These are phyloP conservation scores for Papilio elwesi DNA, from an alignment of 2,888 invertebrate species.

Conservation along the genomic window DNA sequence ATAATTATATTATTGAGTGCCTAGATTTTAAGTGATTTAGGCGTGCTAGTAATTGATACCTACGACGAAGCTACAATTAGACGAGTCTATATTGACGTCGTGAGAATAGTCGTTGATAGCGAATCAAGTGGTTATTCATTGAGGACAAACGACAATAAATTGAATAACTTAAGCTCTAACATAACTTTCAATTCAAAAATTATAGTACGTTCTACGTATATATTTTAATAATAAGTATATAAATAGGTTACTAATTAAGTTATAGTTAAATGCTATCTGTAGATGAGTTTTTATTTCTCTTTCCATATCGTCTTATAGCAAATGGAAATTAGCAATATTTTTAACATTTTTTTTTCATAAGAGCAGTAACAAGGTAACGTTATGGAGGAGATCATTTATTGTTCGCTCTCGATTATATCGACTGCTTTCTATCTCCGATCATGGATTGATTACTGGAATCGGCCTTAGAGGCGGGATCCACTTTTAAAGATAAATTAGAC, in stretches of 20 bases:
- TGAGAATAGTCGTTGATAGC: conserved; percentile 13
- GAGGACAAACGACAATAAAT: conserved; percentile 13
- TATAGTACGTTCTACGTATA: not conserved
- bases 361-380: no score
- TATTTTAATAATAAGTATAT: not conserved
- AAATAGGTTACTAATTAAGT: no score
- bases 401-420: no score
- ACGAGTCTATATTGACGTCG: conserved; percentile 2
- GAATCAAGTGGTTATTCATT: conserved; percentile 17
- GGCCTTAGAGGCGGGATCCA: no score
- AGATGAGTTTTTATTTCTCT: no score
- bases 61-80: conserved; percentile 9
- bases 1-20: not conserved
- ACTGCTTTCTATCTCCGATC: no score
- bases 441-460: no score
- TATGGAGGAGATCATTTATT: no score
- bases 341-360: no score
- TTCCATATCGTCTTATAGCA: not conserved
- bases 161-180: conserved; percentile 5
- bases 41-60: not conserved
- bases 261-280: no score
- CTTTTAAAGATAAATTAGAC: no score
- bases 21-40: not conserved
- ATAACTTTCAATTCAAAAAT: conserved; percentile 6
- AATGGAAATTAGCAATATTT: no score